Percentiles rank a stretch among this genome's conserved stretches.
phyloP scores from a whole-genome alignment of 1,140 invertebrate species.

The Campoletis sonorensis region DNA sequence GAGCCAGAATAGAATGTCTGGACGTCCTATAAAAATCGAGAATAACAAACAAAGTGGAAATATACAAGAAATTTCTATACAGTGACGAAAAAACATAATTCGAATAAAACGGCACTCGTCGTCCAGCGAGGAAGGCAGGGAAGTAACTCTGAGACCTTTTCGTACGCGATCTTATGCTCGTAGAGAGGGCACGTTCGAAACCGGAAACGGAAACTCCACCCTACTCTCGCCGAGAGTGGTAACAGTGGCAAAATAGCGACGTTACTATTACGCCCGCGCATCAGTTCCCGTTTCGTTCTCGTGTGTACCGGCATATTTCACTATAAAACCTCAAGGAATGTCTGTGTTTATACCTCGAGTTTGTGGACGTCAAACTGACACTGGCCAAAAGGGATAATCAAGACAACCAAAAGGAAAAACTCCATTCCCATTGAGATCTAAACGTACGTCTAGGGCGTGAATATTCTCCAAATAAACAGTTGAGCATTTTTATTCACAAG shows the following conservation, averaged over 20 bases:
- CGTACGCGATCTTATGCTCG: conserved; percentile 49
- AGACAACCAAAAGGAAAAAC: background rate
- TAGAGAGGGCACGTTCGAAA: conserved; percentile 65
- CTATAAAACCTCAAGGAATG: background rate
- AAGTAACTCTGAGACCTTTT: conserved; percentile 16
- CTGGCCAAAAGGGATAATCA: background rate
- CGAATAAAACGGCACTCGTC: background rate
- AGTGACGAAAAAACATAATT: background rate
- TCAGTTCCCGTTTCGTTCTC: background rate
- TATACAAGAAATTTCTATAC: too few species aligned
- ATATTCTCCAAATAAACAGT: too few species aligned
- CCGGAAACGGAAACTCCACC: conserved; percentile 74
- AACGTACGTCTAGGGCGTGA: too few species aligned
- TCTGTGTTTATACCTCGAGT: background rate
- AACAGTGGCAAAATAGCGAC: conserved; percentile 30
- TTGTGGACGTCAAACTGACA: background rate
- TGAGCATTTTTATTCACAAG: too few species aligned
- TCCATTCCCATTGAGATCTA: too few species aligned
- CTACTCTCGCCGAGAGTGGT: conserved; percentile 52
- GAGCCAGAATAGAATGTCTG: too few species aligned
- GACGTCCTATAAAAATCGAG: too few species aligned
- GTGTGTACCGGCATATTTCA: background rate
- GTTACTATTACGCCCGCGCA: conserved; percentile 41
- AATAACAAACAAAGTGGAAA: too few species aligned
- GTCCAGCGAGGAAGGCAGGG: conserved; percentile 39